Base-by-base conservation (phyloP, 2,888 invertebrate genomes). In the Macaria liturata region DNA sequence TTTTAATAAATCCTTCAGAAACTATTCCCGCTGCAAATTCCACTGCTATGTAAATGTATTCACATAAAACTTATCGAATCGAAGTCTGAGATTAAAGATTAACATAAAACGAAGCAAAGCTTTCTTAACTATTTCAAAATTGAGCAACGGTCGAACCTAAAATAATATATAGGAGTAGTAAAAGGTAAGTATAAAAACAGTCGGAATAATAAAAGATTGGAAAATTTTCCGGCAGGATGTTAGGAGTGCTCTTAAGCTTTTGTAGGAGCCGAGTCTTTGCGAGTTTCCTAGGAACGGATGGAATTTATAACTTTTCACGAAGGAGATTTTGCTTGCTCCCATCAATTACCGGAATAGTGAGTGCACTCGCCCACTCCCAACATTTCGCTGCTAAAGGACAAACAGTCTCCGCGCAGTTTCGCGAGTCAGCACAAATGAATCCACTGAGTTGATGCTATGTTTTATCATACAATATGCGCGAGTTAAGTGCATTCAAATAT, bases 261-360 rank as follows among this genome's bases (percentile, higher is more conserved):
- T 68, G 67, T 66, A 72, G 64, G 68, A 68, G 62, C 65, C 53
- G 59, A 66, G 64, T 69, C 65, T 68, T 59, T 54, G 67, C 69
- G 74, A 77, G 72, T 76, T 76, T 71, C 61, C 57, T 64, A 67
- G 65, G 66, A 63, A 61, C 68, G 69, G 73, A 72, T 68, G 61
- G 61, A 78, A 75, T 78, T 77, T 72, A 72, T 71, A 76, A 76
- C 70, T 71, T 74, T 50, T 64, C 55, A 59, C 65, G 64, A 72
- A 70, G 58, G 62, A 73, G 64, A 67, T 71, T 65, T 67, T 61
- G 56, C 61, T 70, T 62, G 66, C 61, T 69, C 64, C 69, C 65
- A 70, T 76, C 68, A 74, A 74, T 75, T 76, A 73, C 61, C 57
- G 34, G 31, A 49, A 43, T 31, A 46, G 50, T 43, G 46, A 52